These are phyloP conservation scores for Pachycephala philippinensis DNA, from an alignment of 2,113 vertebrate genomes.

Conservation along the genomic window DNA sequence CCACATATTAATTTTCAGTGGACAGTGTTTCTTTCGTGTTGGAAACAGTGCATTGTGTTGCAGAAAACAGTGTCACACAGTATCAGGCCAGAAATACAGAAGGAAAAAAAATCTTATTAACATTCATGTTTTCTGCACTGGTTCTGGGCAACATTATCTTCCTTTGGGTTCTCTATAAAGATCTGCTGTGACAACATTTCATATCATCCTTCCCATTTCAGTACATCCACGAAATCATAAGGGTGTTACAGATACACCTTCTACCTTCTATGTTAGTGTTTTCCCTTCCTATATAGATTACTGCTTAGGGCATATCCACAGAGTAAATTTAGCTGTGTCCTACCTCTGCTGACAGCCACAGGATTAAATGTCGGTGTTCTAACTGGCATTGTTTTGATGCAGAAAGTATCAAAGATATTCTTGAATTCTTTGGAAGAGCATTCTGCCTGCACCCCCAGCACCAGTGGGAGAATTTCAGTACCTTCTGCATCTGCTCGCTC, in stretches of 20 bases:
- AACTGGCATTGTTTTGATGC: neutral
- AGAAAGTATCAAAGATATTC: neutral
- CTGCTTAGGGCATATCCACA: neutral
- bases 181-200: neutral
- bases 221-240: neutral
- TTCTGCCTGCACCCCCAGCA: neutral
- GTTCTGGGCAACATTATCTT: neutral
- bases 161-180: neutral
- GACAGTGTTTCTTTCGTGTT: neutral
- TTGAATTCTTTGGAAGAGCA: neutral
- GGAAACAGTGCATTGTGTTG: constrained; percentile 30
- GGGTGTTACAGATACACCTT: neutral
- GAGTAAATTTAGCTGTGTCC: neutral
- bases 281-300: neutral
- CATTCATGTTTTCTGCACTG: neutral
- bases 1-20: neutral
- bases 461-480: neutral
- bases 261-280: neutral
- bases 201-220: neutral
- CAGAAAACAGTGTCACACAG: neutral
- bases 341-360: neutral
- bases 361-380: neutral
- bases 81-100: neutral
- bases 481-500: neutral
- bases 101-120: neutral